Evolutionary conservation across 2,797 vertebrate species (phyloP), one percentile per base, ranked within the genome.

Genomic region (Chelon labrosus): DNA sequence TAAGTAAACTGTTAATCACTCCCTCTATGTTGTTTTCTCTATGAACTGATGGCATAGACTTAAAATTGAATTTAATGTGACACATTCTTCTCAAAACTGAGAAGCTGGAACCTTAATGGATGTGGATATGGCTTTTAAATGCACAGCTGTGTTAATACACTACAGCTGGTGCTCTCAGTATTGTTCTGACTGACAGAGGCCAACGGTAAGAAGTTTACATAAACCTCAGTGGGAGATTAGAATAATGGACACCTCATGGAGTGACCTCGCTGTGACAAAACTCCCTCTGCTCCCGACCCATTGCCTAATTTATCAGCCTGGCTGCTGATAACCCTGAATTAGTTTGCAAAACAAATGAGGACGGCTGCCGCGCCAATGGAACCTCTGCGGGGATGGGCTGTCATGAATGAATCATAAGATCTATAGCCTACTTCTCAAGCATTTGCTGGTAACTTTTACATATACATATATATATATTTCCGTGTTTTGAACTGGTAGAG

Each of bases 311-410:
- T 88, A 90, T 87, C 22, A 73, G 53, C 82, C 83, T 56, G 72
- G 86, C 84, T 70, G 75, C 77, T 77, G 65, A 91, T 88, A 66
- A 80, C 77, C 82, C 73, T 89, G 80, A 89, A 88, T 89, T 80
- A 70, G 87, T 91, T 92, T 87, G 89, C 83, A 82, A 90, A 89
- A 89, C 84, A 79, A 87, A 82, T 73, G 86, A 85, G 73, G 66
- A 65, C 1, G 49, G 68, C 67, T 67, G 63, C 85, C 1, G 27
- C 65, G 74, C 73, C 75, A 60, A 60, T 58, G 61, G 69, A 78
- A 77, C 65, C 75, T 73, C 80, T 61, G 56, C 19, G 46, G 58
- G 35, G 65, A 55, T 51, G 38, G 13, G 50, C n/a, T n/a, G 39
- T 38, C 27, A 65, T 50, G 59, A 61, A 75, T 68, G 38, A 73